Conservation (phyloP, 2,888 invertebrate species). For the Drepanosiphum platanoidis region DNA sequence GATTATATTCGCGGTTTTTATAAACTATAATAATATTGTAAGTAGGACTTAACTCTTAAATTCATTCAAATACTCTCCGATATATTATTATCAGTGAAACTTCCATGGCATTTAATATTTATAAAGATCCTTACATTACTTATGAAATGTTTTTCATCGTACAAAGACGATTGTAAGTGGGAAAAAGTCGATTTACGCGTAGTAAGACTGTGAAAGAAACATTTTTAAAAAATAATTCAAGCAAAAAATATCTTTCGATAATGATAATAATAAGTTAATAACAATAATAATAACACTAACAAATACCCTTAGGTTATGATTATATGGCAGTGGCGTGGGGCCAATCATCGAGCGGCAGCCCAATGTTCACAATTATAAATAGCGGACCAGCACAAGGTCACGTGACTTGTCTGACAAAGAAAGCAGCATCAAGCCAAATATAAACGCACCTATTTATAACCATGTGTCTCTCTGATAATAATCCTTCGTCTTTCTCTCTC, state of each 20-base stretch:
- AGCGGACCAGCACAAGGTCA: constrained; percentile 61
- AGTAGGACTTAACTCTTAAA: too few species aligned
- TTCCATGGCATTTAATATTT: too few species aligned
- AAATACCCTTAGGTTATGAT: constrained; percentile 55
- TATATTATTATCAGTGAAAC: too few species aligned
- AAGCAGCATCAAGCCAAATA: constrained; percentile 59
- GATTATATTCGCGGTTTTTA: too few species aligned
- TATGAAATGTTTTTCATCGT: too few species aligned
- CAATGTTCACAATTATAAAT: constrained; percentile 58
- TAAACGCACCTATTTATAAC: constrained; percentile 60
- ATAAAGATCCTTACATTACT: too few species aligned
- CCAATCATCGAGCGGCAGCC: constrained; percentile 49
- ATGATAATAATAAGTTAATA: constrained; percentile 37
- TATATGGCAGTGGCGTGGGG: constrained; percentile 43
- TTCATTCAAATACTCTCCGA: too few species aligned
- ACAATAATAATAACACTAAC: constrained; percentile 49
- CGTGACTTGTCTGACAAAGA: constrained; percentile 60
- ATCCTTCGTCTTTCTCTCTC: constrained; percentile 48
- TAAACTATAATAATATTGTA: too few species aligned
- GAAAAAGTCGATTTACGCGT: too few species aligned
- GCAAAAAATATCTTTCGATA: not conserved
- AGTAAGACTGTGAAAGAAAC: too few species aligned
- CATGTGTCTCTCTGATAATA: constrained; percentile 57
- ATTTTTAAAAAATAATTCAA: not conserved
- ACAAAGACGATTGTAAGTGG: too few species aligned